A percentile compares a stretch with the other conserved stretches of the same genome.
These are phyloP conservation scores for Proteles cristata DNA, from an alignment of 2,113 vertebrate genomes.

Conservation along the genomic window DNA sequence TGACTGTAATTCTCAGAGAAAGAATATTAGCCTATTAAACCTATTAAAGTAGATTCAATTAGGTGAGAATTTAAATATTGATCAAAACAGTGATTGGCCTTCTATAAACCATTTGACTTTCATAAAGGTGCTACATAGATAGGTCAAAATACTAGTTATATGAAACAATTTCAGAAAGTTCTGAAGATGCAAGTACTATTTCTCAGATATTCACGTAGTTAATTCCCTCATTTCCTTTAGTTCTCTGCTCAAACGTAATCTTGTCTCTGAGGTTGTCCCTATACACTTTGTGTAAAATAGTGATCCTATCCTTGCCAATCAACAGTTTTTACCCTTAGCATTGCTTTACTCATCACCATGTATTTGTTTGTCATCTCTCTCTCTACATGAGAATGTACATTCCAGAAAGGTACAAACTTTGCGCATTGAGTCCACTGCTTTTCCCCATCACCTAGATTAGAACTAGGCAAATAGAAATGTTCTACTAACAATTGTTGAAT, in stretches of 20 bases:
- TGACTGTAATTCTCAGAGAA: slow-evolving; percentile 29
- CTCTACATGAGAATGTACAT: neutral
- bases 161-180: neutral
- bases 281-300: neutral
- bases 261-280: neutral
- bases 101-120: neutral
- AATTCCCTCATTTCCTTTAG: neutral
- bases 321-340: neutral
- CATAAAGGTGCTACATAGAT: neutral
- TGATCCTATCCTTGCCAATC: neutral
- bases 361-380: neutral
- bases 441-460: neutral
- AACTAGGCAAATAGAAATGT: neutral
- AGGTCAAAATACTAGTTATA: neutral
- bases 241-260: neutral
- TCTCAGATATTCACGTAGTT: neutral
- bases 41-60: neutral
- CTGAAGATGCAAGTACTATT: neutral
- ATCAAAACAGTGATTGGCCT: slow-evolving; percentile 18
- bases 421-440: neutral
- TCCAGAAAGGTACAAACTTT: neutral
- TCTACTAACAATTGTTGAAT: neutral
- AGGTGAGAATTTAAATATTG: slow-evolving; percentile 58
- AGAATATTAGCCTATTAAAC: neutral
- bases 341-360: neutral